Conservation (phyloP, 2,797 vertebrate species). For the Picus viridis region DNA sequence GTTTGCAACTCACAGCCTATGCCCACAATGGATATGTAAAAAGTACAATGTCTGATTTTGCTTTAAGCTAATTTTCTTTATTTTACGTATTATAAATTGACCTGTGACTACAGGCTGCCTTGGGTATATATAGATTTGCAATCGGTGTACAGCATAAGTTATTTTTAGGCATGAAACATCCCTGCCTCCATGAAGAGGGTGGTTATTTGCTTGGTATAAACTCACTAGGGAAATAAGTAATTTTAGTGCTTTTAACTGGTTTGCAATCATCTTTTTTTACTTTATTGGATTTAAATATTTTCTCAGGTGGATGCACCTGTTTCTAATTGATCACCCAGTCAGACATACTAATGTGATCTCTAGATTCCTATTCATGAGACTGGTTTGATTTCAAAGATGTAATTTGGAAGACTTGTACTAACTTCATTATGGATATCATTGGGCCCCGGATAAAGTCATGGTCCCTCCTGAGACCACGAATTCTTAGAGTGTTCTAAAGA, state of each 20-base stretch:
- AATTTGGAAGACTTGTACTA: not conserved
- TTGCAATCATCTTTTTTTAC: not conserved
- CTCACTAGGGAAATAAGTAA: not conserved
- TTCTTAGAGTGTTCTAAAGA: not conserved
- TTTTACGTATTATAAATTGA: not conserved
- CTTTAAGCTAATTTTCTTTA: not conserved
- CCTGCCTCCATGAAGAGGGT: not conserved
- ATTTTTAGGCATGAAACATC: slow-evolving; percentile 27
- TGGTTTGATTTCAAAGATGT: not conserved
- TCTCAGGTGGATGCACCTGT: not conserved
- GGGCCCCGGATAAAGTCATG: not conserved
- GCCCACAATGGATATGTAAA: not conserved
- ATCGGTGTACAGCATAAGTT: not conserved
- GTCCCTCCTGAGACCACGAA: not conserved
- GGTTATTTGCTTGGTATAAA: not conserved
- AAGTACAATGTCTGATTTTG: not conserved
- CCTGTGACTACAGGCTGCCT: not conserved
- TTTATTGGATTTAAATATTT: not conserved
- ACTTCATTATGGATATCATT: not conserved
- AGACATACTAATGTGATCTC: not conserved
- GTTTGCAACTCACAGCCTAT: not conserved
- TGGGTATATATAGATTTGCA: not conserved
- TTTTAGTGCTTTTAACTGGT: slow-evolving; percentile 1
- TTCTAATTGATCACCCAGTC: not conserved
- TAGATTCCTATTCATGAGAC: not conserved